A percentile compares a stretch with the other conserved stretches of the same genome.
Conservation (phyloP, 1,140 invertebrate species). For the Bombus fervidus region DNA sequence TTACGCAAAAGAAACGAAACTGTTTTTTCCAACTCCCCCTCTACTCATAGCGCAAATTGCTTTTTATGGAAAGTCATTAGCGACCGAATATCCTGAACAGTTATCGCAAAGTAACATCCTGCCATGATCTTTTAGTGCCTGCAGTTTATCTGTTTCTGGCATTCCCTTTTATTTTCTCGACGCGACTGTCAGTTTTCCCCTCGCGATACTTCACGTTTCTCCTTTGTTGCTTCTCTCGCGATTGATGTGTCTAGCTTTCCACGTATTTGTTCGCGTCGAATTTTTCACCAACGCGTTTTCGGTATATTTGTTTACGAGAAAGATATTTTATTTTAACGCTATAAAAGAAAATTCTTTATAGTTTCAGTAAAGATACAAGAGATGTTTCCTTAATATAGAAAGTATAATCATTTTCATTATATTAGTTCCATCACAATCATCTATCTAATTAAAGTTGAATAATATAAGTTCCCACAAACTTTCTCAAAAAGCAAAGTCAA, state of each 20-base stretch:
- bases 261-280: not conserved
- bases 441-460: too few species aligned
- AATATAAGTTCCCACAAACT: too few species aligned
- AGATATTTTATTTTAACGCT: too few species aligned
- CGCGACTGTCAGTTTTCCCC: constrained; percentile 6
- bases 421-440: too few species aligned
- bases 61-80: constrained; percentile 57
- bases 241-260: not conserved
- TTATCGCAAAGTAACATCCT: constrained; percentile 31
- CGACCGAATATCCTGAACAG: constrained; percentile 9
- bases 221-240: not conserved
- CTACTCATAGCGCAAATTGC: constrained; percentile 7
- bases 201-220: not conserved
- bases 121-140: constrained; percentile 26
- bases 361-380: too few species aligned
- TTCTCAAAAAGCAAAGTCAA: too few species aligned
- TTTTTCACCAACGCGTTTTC: not conserved
- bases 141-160: constrained; percentile 36
- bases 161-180: constrained; percentile 29
- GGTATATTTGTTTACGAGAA: not conserved
- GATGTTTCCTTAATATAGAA: too few species aligned
- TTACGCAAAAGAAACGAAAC: not conserved
- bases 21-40: not conserved
- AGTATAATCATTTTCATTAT: too few species aligned
- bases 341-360: too few species aligned